Percentiles rank a stretch among this genome's conserved stretches.
Evolutionary conservation across 2,888 invertebrate species (phyloP).

Genomic region (Copidosoma aretas): DNA sequence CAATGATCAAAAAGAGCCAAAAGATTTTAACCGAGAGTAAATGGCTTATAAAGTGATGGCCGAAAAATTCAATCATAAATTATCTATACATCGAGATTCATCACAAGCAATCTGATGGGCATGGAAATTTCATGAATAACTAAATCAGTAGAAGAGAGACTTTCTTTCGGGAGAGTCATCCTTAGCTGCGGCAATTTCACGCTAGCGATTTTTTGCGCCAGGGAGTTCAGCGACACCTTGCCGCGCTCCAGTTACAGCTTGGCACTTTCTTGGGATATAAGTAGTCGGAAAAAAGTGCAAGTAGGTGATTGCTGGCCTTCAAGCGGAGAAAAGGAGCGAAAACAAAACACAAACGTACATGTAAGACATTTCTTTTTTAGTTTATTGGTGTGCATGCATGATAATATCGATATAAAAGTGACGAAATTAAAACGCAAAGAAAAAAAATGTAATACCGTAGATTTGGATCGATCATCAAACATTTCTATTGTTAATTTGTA

Average conservation of each 20-base stretch:
- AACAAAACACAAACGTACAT: neutral
- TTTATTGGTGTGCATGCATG: too few species aligned
- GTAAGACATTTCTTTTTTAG: too few species aligned
- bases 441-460: too few species aligned
- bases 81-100: too few species aligned
- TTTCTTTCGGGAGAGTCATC: neutral
- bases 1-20: too few species aligned
- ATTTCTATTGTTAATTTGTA: too few species aligned
- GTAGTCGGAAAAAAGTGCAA: conserved; percentile 31
- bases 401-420: too few species aligned
- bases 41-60: too few species aligned
- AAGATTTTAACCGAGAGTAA: too few species aligned
- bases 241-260: conserved; percentile 30
- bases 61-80: too few species aligned
- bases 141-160: neutral
- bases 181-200: conserved; percentile 17
- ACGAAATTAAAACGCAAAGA: too few species aligned
- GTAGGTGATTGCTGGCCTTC: conserved; percentile 17
- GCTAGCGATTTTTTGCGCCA: conserved; percentile 1
- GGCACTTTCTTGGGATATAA: conserved; percentile 26
- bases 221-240: conserved; percentile 29
- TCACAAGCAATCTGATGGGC: neutral
- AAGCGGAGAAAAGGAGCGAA: neutral
- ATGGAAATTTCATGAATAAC: neutral
- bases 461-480: too few species aligned